Conservation (phyloP, 2,888 invertebrate species). For the Tetrapedia diversipes region DNA sequence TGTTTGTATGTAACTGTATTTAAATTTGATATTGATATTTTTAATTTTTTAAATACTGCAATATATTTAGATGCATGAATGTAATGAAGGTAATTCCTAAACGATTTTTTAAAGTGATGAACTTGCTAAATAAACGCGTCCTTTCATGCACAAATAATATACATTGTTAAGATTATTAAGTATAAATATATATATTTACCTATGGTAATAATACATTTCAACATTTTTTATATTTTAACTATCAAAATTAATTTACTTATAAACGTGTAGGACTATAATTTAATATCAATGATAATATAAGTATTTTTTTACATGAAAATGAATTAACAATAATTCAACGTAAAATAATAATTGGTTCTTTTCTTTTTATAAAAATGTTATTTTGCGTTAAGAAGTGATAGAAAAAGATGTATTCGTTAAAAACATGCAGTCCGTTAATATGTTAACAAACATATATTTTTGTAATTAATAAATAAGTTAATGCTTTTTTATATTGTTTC, state of each 20-base stretch:
- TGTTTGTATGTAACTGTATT: conserved; percentile 34
- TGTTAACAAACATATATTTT: background rate
- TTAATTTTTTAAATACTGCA: conserved; percentile 17
- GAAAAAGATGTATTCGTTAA: conserved; percentile 11
- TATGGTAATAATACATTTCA: background rate
- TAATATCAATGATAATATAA: background rate
- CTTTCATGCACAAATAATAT: background rate
- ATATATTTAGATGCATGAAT: conserved; percentile 21
- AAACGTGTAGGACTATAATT: background rate
- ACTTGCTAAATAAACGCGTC: no score
- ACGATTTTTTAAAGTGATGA: no score
- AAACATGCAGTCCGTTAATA: no score
- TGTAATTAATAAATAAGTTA: conserved; percentile 21
- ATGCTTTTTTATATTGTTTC: conserved; percentile 22
- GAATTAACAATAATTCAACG: no score
- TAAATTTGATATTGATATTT: conserved; percentile 44
- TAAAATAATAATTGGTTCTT: background rate
- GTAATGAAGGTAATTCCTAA: conserved; percentile 5
- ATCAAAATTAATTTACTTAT: background rate
- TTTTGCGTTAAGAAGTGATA: background rate
- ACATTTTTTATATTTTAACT: conserved; percentile 4
- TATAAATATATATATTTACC: background rate
- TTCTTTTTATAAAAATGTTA: background rate
- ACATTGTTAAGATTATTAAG: background rate
- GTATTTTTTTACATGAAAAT: no score